Base-by-base conservation (phyloP, 2,888 invertebrate genomes). In the Phania funesta region DNA sequence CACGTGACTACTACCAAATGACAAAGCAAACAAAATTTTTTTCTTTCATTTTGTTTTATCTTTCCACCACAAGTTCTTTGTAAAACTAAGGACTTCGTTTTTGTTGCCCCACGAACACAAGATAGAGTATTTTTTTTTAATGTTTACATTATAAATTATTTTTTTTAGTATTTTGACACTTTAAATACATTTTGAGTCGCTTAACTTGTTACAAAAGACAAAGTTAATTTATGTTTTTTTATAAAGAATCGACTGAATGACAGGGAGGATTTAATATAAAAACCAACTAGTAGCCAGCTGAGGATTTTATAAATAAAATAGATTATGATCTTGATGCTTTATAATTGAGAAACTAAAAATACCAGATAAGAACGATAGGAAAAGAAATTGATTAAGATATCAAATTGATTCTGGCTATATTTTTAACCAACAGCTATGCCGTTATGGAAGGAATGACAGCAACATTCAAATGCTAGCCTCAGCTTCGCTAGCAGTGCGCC, bases 81-180 rank as follows among this genome's bases (percentile, higher is more conserved):
- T 9, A 35, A 35, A 44, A 16, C 5, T 41, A 2, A 44, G 32
- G 24, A 26, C 44, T 24, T 44, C n/a, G 16, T 54, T 46, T 11
- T 44, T 48, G n/a, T 41, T 18, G 5, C 8, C 7, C 11, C 46
- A 29, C 46, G 29, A 46, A 62, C 13, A n/a, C 20, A 38, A 38
- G 7, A 22, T 54, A n/a, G 38, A 56, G 35, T 7, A 64, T 9
- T 24, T 29, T 44, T 8, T 60, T 48, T n/a, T 9, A 48, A 58
- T 2, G 1, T 32, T 32, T 32, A 64, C 44, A 58, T 75, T 41
- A 24, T 48, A 75, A 75, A 56, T 48, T 48, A 35, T 29, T 46
- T 20, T n/a, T 74, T 75, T 65, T 75, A 65, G 26, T 58, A 38
- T 75, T 73, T 65, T 65, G 65, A 56, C 65, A 75, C 58, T 56